These are phyloP conservation scores for Epizoanthus fatuus DNA, from an alignment of 92 coral and sea anemone genomes.

Conservation along the genomic window DNA sequence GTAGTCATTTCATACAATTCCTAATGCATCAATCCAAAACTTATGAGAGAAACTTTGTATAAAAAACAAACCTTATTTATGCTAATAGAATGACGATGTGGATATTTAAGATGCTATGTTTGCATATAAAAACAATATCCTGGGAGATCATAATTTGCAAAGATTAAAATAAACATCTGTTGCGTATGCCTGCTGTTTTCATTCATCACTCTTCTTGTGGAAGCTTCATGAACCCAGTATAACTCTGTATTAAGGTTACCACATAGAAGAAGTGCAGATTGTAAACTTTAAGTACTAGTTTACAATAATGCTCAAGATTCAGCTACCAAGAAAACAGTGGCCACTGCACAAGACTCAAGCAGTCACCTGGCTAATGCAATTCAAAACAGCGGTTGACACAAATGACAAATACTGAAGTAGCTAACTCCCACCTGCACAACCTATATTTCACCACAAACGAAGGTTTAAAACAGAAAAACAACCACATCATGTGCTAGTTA, in stretches of 20 bases:
- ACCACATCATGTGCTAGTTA: background rate
- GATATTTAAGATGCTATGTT: background rate
- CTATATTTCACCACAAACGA: background rate
- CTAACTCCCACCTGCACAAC: no score
- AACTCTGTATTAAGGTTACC: background rate
- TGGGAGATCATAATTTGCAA: background rate
- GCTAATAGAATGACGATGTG: no score
- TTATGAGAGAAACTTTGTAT: no score
- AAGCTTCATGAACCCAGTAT: background rate
- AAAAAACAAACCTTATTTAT: no score
- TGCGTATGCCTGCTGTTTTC: background rate
- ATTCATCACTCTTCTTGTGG: background rate
- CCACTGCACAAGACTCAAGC: background rate
- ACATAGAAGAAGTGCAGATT: background rate
- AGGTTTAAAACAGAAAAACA: background rate
- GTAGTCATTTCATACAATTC: no score
- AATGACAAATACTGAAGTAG: background rate
- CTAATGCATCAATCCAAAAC: no score
- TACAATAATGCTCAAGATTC: no score
- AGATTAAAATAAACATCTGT: background rate
- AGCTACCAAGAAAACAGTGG: background rate
- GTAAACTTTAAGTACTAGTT: background rate
- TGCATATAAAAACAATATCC: background rate
- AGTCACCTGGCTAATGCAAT: background rate
- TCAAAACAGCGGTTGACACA: background rate